A percentile compares a stretch with the other conserved stretches of the same genome.
Evolutionary conservation across 92 coral and sea anemone species (phyloP).

Genomic region (Micromussa lordhowensis): DNA sequence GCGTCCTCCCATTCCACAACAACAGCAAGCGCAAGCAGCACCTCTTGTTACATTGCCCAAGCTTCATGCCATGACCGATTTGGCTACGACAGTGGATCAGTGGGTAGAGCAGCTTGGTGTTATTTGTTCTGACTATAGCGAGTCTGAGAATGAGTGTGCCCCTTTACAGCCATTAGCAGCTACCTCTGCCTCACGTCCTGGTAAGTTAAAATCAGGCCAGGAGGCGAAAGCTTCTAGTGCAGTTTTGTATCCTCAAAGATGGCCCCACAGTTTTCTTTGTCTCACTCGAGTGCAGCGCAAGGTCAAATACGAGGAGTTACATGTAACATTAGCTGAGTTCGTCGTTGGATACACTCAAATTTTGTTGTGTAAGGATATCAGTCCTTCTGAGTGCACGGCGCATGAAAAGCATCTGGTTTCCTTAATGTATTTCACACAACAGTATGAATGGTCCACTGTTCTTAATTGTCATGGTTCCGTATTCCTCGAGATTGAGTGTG

Average conservation of each 20-base stretch:
- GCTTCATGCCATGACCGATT: constrained; percentile 6
- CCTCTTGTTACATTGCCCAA: not conserved
- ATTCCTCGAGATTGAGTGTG: not conserved
- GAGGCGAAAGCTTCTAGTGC: constrained; percentile 8
- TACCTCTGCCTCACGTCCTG: not conserved
- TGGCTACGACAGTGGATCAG: constrained; percentile 1
- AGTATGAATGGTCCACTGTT: not conserved
- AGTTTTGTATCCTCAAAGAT: constrained; percentile 15
- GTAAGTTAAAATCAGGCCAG: constrained; percentile 28
- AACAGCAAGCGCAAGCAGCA: not conserved
- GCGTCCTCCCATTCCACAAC: not conserved
- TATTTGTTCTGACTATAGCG: not conserved
- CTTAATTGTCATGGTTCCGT: constrained; percentile 7
- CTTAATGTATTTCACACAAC: too few species aligned
- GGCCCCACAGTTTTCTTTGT: constrained; percentile 29
- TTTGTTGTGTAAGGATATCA: not conserved
- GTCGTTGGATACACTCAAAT: constrained; percentile 13
- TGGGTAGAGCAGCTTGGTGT: not conserved
- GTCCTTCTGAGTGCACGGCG: constrained; percentile 8
- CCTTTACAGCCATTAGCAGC: not conserved
- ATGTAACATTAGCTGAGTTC: constrained; percentile 15
- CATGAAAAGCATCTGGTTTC: not conserved
- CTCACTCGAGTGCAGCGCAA: constrained; percentile 10
- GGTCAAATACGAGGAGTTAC: constrained; percentile 18
- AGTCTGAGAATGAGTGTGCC: not conserved